A percentile compares a stretch with the other conserved stretches of the same genome.
These are phyloP conservation scores for Spilarctia lutea DNA, from an alignment of 2,888 invertebrate genomes.

Conservation along the genomic window DNA sequence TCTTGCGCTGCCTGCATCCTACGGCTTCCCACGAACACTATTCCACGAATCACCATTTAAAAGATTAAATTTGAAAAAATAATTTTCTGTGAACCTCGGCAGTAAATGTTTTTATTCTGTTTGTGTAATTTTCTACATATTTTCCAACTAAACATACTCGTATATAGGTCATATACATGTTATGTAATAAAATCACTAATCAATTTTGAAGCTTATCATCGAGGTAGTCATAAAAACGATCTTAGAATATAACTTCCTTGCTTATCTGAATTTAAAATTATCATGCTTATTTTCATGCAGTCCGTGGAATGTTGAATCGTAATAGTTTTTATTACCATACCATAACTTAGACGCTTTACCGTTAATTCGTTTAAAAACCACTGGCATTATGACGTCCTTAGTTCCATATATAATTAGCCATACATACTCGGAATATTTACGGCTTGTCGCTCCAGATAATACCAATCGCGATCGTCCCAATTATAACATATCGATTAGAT, in stretches of 20 bases:
- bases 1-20: too few species aligned
- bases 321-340: neutral
- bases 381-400: neutral
- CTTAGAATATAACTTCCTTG: constrained; percentile 6
- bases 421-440: neutral
- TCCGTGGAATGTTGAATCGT: neutral
- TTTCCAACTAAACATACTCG: neutral
- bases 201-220: constrained; percentile 6
- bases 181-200: neutral
- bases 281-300: constrained; percentile 6
- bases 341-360: neutral
- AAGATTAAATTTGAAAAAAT: neutral
- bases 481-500: neutral
- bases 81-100: neutral
- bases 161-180: neutral
- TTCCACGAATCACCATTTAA: too few species aligned
- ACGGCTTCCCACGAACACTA: too few species aligned
- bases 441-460: neutral
- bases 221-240: constrained; percentile 3
- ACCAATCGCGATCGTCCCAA: neutral
- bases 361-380: neutral
- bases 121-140: neutral
- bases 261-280: constrained; percentile 8
- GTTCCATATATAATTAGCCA: neutral
- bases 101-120: neutral